Conservation (phyloP, 1,140 invertebrate species). For the Micrasema longulum region DNA sequence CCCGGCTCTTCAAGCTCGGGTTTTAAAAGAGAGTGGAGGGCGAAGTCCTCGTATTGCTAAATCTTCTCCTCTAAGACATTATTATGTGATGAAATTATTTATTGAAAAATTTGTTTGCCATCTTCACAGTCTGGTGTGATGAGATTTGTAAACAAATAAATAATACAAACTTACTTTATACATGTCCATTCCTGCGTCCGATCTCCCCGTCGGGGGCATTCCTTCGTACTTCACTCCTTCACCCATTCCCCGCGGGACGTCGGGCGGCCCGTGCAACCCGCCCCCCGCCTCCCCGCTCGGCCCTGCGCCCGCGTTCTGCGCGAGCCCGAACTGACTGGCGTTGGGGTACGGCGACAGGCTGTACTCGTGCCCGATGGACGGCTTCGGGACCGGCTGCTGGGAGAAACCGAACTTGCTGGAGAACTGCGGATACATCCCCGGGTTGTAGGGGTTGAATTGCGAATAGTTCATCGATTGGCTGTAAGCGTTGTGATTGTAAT, state of each 20-base stretch:
- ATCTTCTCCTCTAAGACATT: no score
- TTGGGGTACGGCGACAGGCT: slow-evolving; percentile 11
- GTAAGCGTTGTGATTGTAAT: background rate
- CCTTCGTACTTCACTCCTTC: background rate
- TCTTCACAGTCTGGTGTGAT: background rate
- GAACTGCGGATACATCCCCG: slow-evolving; percentile 39
- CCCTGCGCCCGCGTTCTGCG: background rate
- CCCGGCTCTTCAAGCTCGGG: no score
- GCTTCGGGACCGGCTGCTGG: slow-evolving; percentile 30
- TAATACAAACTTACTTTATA: slow-evolving; percentile 27
- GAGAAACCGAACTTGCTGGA: slow-evolving; percentile 25
- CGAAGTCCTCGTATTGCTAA: no score
- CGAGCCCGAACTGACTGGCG: slow-evolving; percentile 14
- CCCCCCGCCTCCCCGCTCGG: background rate
- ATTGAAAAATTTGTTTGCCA: no score
- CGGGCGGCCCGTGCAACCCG: background rate
- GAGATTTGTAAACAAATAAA: background rate
- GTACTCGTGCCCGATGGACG: slow-evolving; percentile 16
- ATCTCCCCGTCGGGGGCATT: background rate
- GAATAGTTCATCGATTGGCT: background rate
- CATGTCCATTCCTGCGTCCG: background rate
- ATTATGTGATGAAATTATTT: no score
- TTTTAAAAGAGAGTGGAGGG: no score
- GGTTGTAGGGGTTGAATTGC: slow-evolving; percentile 4
- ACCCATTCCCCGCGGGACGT: background rate